Percentiles rank a stretch among this genome's conserved stretches.
These are phyloP conservation scores for Odontocolon sp. DNA, from an alignment of 2,888 invertebrate species.

Conservation along the genomic window DNA sequence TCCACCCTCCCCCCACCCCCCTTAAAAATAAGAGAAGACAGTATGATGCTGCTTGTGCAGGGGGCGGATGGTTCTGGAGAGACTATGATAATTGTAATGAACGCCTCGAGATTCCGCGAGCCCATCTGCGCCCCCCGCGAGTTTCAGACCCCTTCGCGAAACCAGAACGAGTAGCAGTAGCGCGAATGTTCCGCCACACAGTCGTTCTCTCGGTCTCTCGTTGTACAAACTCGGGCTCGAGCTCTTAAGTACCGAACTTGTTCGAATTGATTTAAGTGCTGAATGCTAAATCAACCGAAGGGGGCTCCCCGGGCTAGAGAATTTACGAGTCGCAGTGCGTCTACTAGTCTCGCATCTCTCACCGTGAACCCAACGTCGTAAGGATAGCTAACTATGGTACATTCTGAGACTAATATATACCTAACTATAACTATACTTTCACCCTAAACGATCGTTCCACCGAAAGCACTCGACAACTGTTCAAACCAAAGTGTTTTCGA, in stretches of 20 bases:
- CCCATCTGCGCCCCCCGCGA: conserved; percentile 78
- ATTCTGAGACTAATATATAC: conserved; percentile 31
- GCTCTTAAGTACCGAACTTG: conserved; percentile 81
- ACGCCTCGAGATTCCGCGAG: conserved; percentile 78
- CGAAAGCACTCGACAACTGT: conserved; percentile 27
- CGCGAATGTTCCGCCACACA: conserved; percentile 18
- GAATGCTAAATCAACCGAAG: conserved; percentile 81
- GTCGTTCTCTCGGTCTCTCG: conserved; percentile 57
- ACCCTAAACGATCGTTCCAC: conserved; percentile 38
- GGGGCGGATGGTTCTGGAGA: conserved; percentile 73
- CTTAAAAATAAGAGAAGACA: conserved; percentile 36
- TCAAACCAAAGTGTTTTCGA: conserved; percentile 45
- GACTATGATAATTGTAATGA: conserved; percentile 81
- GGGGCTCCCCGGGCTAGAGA: conserved; percentile 69
- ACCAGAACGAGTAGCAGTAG: conserved; percentile 47
- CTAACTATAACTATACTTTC: conserved; percentile 14
- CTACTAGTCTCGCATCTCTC: conserved; percentile 43
- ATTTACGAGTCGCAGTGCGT: conserved; percentile 73
- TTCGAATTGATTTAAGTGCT: conserved; percentile 81
- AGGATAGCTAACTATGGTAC: conserved; percentile 33
- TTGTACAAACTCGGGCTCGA: conserved; percentile 75
- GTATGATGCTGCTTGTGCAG: conserved; percentile 27
- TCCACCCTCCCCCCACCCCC: no score
- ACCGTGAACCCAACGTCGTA: conserved; percentile 17
- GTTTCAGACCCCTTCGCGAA: conserved; percentile 48